A percentile compares a stretch with the other conserved stretches of the same genome.
phyloP scores from a whole-genome alignment of 2,888 invertebrate genomes.

The Lithodes maja region DNA sequence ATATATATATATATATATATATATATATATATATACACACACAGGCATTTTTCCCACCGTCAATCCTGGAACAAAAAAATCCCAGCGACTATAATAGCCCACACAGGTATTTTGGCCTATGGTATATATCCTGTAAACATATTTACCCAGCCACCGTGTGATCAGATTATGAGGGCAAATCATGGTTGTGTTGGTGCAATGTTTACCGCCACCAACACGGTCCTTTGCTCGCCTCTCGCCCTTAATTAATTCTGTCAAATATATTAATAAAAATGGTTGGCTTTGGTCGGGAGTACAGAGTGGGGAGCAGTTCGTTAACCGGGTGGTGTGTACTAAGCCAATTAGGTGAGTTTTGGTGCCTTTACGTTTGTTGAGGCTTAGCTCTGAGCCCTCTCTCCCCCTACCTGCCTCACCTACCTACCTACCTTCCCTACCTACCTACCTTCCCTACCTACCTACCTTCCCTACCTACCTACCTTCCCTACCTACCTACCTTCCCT shows the following conservation, averaged over 20 bases:
- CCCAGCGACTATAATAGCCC: no score
- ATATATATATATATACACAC: no score
- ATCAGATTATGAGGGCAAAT: no score
- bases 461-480: not conserved
- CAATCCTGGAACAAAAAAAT: no score
- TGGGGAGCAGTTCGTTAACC: constrained; percentile 26
- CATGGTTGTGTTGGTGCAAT: no score
- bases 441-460: not conserved
- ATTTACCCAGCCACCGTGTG: no score
- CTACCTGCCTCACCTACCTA: not conserved
- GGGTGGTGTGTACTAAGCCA: constrained; percentile 34
- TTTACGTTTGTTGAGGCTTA: constrained; percentile 13
- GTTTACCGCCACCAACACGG: no score
- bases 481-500: not conserved
- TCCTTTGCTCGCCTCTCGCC: not conserved
- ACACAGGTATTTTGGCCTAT: no score
- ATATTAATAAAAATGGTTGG: constrained; percentile 20
- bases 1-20: no score
- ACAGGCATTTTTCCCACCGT: no score
- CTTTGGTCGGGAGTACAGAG: not conserved
- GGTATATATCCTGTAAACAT: no score
- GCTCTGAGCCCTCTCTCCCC: not conserved
- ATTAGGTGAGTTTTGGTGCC: constrained; percentile 26
- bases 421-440: not conserved
- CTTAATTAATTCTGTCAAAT: constrained; percentile 32